phyloP scores from a whole-genome alignment of 2,797 vertebrate species.

The Tarsius wallacei region DNA sequence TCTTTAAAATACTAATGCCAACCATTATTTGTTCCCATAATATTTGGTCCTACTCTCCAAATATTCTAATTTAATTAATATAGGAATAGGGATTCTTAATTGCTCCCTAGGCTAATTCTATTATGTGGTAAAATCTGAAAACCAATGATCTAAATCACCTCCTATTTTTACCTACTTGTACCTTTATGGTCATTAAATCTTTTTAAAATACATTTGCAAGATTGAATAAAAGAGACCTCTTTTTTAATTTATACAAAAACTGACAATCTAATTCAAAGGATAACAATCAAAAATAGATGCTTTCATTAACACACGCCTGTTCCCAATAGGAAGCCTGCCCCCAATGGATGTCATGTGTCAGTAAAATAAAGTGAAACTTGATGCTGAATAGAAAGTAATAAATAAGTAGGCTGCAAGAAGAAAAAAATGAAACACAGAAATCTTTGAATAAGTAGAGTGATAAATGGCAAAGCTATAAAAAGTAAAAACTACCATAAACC shows the following conservation, averaged over 20 bases:
- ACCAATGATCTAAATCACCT: not conserved
- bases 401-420: not conserved
- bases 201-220: not conserved
- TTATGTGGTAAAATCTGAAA: not conserved
- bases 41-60: not conserved
- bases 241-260: not conserved
- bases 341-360: not conserved
- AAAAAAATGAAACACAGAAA: not conserved
- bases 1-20: not conserved
- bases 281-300: not conserved
- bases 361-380: conserved; percentile 4
- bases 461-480: not conserved
- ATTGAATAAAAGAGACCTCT: not conserved
- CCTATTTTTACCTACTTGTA: not conserved
- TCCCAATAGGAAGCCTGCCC: not conserved
- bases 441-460: not conserved
- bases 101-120: not conserved
- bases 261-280: conserved; percentile 19
- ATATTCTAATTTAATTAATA: conserved; percentile 42
- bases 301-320: not conserved
- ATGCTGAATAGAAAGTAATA: not conserved
- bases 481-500: not conserved
- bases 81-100: not conserved
- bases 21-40: not conserved
- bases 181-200: not conserved